Conservation (phyloP, 2,797 vertebrate species). For the Typhlichthys eigenmanni region DNA sequence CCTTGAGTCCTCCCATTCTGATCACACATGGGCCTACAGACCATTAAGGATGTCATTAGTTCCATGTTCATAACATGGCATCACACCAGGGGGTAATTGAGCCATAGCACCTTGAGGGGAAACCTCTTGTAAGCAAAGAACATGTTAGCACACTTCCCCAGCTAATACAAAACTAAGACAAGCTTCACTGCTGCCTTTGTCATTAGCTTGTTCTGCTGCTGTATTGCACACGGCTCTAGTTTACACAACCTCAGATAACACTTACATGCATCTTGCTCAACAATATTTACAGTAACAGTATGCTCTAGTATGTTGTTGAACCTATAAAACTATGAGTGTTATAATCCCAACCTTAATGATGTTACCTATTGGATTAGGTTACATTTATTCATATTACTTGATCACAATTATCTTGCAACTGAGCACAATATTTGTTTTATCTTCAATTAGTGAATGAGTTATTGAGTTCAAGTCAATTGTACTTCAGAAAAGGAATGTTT, state of each 20-base stretch:
- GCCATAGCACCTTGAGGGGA: constrained; percentile 16
- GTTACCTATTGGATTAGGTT: too few relatives aligned
- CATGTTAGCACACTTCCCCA: constrained; percentile 8
- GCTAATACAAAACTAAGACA: constrained; percentile 2
- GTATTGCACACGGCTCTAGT: not conserved
- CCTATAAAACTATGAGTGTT: too few relatives aligned
- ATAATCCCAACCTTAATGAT: too few relatives aligned
- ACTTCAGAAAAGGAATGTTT: too few relatives aligned
- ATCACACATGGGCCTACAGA: not conserved
- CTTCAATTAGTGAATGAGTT: too few relatives aligned
- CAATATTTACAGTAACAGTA: too few relatives aligned
- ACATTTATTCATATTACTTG: too few relatives aligned
- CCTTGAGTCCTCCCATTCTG: constrained; percentile 23
- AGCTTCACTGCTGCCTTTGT: not conserved
- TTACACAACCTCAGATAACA: not conserved
- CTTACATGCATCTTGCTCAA: too few relatives aligned
- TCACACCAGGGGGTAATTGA: constrained; percentile 29
- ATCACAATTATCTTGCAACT: too few relatives aligned
- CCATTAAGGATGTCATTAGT: constrained; percentile 40
- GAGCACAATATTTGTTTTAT: too few relatives aligned
- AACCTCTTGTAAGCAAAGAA: constrained; percentile 13
- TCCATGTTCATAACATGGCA: constrained; percentile 21
- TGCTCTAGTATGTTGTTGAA: too few relatives aligned
- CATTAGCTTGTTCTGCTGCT: not conserved
- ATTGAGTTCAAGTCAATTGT: too few relatives aligned